Conservation (phyloP, 2,113 vertebrate genomes). For the Pachycephala philippinensis region DNA sequence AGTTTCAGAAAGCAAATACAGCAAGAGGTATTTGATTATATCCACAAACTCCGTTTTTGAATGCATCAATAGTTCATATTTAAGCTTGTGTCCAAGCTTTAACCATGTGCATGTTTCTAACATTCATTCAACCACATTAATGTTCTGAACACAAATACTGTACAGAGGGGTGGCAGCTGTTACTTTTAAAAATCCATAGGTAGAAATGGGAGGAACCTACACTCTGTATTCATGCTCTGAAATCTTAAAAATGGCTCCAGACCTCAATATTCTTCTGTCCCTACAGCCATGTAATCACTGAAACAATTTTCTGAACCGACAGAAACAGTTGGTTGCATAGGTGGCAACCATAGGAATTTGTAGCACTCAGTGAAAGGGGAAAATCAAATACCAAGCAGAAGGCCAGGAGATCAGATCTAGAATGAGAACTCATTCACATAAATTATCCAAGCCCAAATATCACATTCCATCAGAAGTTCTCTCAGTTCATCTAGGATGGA, state of each 20-base stretch:
- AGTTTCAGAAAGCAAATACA: neutral
- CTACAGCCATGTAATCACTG: neutral
- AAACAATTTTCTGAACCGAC: neutral
- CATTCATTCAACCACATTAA: neutral
- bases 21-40: neutral
- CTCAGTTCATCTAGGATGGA: neutral
- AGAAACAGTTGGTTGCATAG: neutral
- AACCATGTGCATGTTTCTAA: neutral
- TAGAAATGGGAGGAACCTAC: neutral
- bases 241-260: neutral
- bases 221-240: neutral
- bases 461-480: neutral
- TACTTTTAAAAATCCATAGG: neutral
- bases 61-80: neutral
- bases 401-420: neutral
- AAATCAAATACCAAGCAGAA: neutral
- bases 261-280: neutral
- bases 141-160: neutral
- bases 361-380: neutral
- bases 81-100: neutral
- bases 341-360: neutral
- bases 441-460: conserved; percentile 2
- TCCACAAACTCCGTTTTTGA: neutral
- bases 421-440: neutral
- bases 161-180: neutral